A percentile compares a stretch with the other conserved stretches of the same genome.
phyloP scores from a whole-genome alignment of 2,888 invertebrate genomes.

The Drosophila eohydei region DNA sequence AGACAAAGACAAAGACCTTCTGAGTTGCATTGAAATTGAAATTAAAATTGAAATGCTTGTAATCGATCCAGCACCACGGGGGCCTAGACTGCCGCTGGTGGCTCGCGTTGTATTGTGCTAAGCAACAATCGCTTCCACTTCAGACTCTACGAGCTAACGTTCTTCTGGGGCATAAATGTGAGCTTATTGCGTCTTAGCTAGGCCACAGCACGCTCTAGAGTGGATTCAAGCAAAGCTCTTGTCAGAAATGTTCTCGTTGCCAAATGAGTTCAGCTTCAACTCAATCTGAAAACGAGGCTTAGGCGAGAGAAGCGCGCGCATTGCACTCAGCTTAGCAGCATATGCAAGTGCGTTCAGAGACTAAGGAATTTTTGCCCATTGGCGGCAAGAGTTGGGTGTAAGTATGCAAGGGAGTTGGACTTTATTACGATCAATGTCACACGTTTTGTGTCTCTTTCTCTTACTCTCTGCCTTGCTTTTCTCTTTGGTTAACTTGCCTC shows the following conservation, averaged over 20 bases:
- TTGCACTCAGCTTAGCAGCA: too few species aligned
- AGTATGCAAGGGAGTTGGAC: too few species aligned
- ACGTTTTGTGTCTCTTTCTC: too few species aligned
- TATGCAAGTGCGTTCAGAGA: neutral
- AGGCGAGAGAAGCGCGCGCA: too few species aligned
- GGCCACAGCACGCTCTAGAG: neutral
- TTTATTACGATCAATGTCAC: too few species aligned
- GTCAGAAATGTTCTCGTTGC: neutral
- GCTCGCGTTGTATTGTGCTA: neutral
- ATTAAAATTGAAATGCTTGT: constrained; percentile 31
- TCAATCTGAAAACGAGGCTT: neutral
- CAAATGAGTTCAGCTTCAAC: neutral
- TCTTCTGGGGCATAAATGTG: neutral
- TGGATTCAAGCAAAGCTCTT: neutral
- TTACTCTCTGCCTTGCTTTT: neutral
- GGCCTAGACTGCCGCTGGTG: neutral
- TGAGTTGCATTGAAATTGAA: constrained; percentile 36
- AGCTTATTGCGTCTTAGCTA: neutral
- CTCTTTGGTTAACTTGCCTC: neutral
- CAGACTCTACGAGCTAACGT: neutral
- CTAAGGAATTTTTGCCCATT: neutral
- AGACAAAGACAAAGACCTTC: constrained; percentile 36
- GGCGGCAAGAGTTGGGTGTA: too few species aligned
- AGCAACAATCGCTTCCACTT: constrained; percentile 8
- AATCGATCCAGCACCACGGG: constrained; percentile 24